Conservation (phyloP, 2,888 invertebrate genomes). For the Macaria liturata region DNA sequence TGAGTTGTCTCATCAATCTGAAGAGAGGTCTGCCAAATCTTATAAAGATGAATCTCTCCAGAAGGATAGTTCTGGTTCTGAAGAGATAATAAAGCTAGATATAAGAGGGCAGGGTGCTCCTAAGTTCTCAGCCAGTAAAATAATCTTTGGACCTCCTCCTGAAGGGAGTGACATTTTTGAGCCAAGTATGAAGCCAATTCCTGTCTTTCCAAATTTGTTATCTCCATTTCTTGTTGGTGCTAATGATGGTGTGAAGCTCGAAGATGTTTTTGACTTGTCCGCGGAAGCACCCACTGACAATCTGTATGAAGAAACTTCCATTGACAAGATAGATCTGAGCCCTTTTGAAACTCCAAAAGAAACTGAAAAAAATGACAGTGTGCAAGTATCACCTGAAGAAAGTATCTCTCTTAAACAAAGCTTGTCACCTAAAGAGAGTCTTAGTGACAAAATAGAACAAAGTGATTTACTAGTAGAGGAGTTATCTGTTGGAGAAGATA, state of each 20-base stretch:
- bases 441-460: conserved; percentile 58
- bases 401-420: conserved; percentile 47
- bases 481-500: conserved; percentile 60
- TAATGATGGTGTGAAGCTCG: conserved; percentile 54
- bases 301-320: conserved; percentile 12
- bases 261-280: conserved; percentile 53
- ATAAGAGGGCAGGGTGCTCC: conserved; percentile 72
- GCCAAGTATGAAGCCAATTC: conserved; percentile 53
- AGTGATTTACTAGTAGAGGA: conserved; percentile 71
- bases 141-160: conserved; percentile 75
- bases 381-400: conserved; percentile 24
- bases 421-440: conserved; percentile 28
- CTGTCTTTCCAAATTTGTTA: conserved; percentile 64
- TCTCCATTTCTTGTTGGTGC: conserved; percentile 69
- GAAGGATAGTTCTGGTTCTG: conserved; percentile 64
- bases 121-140: conserved; percentile 65
- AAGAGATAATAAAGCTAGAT: conserved; percentile 77
- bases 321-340: conserved; percentile 17
- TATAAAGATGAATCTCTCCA: conserved; percentile 43
- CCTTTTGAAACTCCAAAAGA: conserved; percentile 20
- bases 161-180: conserved; percentile 63
- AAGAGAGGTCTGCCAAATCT: conserved; percentile 41
- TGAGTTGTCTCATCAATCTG: conserved; percentile 40
- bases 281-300: conserved; percentile 37
- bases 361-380: conserved; percentile 3